Evolutionary conservation across 2,888 invertebrate genomes (phyloP).

Genomic region (Platycheirus albimanus): DNA sequence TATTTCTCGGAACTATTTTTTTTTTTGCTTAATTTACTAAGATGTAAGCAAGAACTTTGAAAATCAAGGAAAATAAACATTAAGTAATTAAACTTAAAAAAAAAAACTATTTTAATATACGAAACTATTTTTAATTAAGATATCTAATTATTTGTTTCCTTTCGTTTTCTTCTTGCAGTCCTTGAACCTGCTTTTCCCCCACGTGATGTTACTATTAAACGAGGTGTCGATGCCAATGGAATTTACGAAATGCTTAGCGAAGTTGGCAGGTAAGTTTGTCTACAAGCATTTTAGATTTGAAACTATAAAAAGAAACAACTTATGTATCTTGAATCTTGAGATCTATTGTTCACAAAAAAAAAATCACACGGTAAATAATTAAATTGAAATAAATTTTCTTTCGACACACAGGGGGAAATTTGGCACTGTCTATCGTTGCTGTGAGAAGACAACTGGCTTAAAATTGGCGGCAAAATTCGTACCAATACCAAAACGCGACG

Average conservation of each 20-base stretch:
- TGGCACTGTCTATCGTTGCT: conserved; percentile 97
- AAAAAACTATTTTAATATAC: no score
- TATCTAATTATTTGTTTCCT: conserved; percentile 9
- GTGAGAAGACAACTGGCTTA: conserved; percentile 91
- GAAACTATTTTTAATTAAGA: background rate
- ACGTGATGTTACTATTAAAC: conserved; percentile 92
- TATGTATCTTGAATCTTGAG: no score
- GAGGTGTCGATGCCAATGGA: conserved; percentile 93
- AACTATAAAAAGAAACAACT: conserved; percentile 15
- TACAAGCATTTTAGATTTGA: background rate
- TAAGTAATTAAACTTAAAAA: no score
- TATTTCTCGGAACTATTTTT: no score
- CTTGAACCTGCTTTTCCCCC: conserved; percentile 94
- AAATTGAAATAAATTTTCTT: conserved; percentile 32
- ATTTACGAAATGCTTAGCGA: conserved; percentile 94
- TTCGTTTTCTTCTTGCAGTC: conserved; percentile 85
- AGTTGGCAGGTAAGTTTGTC: conserved; percentile 92
- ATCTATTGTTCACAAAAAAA: conserved; percentile 4
- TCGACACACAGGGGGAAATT: conserved; percentile 95
- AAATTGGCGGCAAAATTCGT: conserved; percentile 97
- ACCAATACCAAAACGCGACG: conserved; percentile 91
- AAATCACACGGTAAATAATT: background rate
- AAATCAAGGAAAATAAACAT: no score
- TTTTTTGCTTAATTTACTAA: no score
- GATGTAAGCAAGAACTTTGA: no score